Evolutionary conservation across 2,797 vertebrate species (phyloP).

Genomic region (Chaunax sp.): DNA sequence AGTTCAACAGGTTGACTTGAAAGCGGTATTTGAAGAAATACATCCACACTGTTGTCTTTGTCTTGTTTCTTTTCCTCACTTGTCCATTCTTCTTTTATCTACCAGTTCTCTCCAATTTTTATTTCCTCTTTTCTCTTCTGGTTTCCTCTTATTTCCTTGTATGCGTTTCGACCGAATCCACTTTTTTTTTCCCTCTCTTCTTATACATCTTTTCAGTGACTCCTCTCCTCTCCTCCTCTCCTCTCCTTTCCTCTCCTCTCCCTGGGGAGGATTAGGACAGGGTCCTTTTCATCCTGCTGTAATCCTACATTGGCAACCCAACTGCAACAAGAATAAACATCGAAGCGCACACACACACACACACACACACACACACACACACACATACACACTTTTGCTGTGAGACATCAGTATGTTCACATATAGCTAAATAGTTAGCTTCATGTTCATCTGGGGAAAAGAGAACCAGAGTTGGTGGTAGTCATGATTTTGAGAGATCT

Average conservation of each 20-base stretch:
- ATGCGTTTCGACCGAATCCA: too few species aligned
- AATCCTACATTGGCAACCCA: slow-evolving; percentile 69
- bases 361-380: slow-evolving; percentile 18
- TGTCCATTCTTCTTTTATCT: neutral
- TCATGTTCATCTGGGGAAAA: slow-evolving; percentile 13
- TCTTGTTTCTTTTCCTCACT: too few species aligned
- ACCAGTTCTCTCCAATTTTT: too few species aligned
- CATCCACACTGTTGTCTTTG: neutral
- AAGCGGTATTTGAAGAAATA: slow-evolving; percentile 6
- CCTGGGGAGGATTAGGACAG: slow-evolving; percentile 73
- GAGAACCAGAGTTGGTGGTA: neutral
- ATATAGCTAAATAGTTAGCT: slow-evolving; percentile 13
- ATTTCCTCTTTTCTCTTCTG: neutral
- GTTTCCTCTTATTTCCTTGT: slow-evolving; percentile 7
- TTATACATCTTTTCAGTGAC: neutral
- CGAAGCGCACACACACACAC: neutral
- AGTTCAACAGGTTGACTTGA: slow-evolving; percentile 45
- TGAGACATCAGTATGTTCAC: slow-evolving; percentile 40
- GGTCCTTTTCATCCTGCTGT: slow-evolving; percentile 77
- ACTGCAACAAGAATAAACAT: slow-evolving; percentile 61
- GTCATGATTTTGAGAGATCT: neutral
- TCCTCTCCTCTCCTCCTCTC: slow-evolving; percentile 1
- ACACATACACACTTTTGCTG: slow-evolving; percentile 9
- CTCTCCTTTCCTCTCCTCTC: slow-evolving; percentile 36
- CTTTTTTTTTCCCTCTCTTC: slow-evolving; percentile 2